Evolutionary conservation across 2,888 invertebrate species (phyloP), one percentile per base, ranked within the genome.

Genomic region (Amphipoea oculea): DNA sequence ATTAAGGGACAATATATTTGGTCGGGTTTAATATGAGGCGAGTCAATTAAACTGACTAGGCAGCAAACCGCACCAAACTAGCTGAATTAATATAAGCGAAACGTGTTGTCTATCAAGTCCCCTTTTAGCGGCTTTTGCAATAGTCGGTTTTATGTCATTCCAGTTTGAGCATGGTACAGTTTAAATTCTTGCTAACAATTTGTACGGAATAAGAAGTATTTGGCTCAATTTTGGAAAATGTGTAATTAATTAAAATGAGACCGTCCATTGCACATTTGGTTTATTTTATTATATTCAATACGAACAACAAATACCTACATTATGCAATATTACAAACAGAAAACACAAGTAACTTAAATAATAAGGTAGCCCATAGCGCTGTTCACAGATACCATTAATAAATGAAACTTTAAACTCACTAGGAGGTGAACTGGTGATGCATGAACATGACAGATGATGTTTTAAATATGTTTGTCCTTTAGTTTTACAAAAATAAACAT

Each of bases 71-170:
- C 76, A 76, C 36, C 68, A 54, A 86, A 71, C 69, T 66, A 62
- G 68, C 40, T 82, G 54, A 66, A 76, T 69, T 65, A 81, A 72
- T 69, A 76, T 20, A 68, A 62, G 63, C 40, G 17, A 73, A 76
- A 76, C 72, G 20, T 82, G 82, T 84, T 77, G 73, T 71, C 51
- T 63, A 78, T 73, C 73, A 71, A 78, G 86, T 60, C 63, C 29
- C 60, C 65, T 73, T 86, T 73, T 78, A 86, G 70, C 67, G 57
- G 23, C 54, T 82, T 83, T 81, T 72, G 85, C 74, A 85, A 84
- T 68, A 51, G 62, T 51, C n/a, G 12, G n/a, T 65, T 73, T 12
- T 63, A 67, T 76, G 29, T 70, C 57, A 78, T 60, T 67, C 67
- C 63, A 81, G 81, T 85, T 85, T 81, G 14, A 57, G 57, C 6